Base-by-base conservation (phyloP, 2,888 invertebrate genomes). In the Kuschelorhynchus macadamiae region DNA sequence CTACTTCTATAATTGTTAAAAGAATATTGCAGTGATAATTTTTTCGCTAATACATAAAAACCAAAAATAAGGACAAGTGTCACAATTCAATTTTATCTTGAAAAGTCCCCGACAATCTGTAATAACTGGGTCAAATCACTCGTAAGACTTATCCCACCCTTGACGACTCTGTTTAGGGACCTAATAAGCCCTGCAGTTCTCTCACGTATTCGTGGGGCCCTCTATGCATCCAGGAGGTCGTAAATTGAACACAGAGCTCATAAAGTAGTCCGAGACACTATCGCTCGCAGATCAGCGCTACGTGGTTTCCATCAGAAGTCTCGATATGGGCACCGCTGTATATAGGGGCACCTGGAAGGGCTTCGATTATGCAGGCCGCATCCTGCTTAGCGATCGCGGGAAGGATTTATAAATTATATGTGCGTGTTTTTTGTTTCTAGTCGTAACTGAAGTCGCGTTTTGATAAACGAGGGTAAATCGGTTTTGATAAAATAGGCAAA, bases 201-300 rank as follows among this genome's bases (percentile, higher is more conserved):
- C 79, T 81, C 81, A 81, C 81, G 81, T 81, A 81, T 78, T 78
- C 74, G 73, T 74, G 71, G 73, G 77, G 75, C 72, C 74, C 72
- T 72, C 74, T 71, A 76, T 75, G 76, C 74, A 76, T 76, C 76
- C 72, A 73, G 72, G 72, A 76, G 77, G 76, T 78, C 79, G 82
- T 82, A 82, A 82, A 82, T 82, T 80, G 80, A 78, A 80, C 78
- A 72, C 74, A 77, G 76, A 76, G 77, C 80, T 79, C 81, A 82
- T 82, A 82, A 82, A 82, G 78, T 80, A 80, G 79, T 78, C 73
- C 78, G 78, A 79, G 82, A 82, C 82, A 82, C 79, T 82, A 82
- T 82, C 82, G 81, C 79, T 75, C 75, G 80, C 79, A 76, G 80
- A 81, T 82, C 81, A 79, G 78, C 79, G 77, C 77, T 82, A 82